phyloP scores from a whole-genome alignment of 1,140 invertebrate genomes.

The Phthorimaea operculella region DNA sequence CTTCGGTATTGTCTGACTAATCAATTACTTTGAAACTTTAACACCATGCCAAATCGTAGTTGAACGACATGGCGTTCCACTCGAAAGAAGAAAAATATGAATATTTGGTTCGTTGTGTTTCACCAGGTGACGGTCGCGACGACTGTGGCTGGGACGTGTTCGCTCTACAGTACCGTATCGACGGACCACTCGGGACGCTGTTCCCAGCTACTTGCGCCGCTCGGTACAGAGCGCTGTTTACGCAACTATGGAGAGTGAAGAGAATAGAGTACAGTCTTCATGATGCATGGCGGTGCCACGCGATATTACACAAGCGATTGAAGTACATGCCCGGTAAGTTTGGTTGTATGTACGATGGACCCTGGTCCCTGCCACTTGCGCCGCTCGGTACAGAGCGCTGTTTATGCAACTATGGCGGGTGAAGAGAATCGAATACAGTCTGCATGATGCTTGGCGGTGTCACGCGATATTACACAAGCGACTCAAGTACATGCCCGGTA shows the following conservation, averaged over 20 bases:
- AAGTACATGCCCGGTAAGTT: slow-evolving; percentile 68
- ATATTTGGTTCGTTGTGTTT: not conserved
- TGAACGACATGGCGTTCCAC: too few relatives aligned
- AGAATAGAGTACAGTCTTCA: slow-evolving; percentile 92
- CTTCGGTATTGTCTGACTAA: too few relatives aligned
- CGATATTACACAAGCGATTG: slow-evolving; percentile 79
- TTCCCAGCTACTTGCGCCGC: slow-evolving; percentile 84
- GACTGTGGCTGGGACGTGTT: slow-evolving; percentile 97
- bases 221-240: slow-evolving; percentile 90
- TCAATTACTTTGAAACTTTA: too few relatives aligned
- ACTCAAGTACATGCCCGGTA: too few relatives aligned
- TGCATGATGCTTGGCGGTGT: too few relatives aligned
- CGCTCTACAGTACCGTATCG: slow-evolving; percentile 91
- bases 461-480: too few relatives aligned
- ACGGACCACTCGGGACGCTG: slow-evolving; percentile 93
- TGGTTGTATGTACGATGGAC: too few relatives aligned
- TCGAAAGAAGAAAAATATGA: too few relatives aligned
- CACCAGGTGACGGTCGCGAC: slow-evolving; percentile 66
- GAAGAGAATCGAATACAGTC: slow-evolving; percentile 92
- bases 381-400: too few relatives aligned
- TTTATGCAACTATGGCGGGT: slow-evolving; percentile 96
- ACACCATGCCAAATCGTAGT: too few relatives aligned
- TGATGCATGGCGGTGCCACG: slow-evolving; percentile 89
- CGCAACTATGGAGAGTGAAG: slow-evolving; percentile 94
- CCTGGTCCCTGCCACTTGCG: too few relatives aligned